phyloP scores from a whole-genome alignment of 2,797 vertebrate genomes.

The Cyprinella venusta region DNA sequence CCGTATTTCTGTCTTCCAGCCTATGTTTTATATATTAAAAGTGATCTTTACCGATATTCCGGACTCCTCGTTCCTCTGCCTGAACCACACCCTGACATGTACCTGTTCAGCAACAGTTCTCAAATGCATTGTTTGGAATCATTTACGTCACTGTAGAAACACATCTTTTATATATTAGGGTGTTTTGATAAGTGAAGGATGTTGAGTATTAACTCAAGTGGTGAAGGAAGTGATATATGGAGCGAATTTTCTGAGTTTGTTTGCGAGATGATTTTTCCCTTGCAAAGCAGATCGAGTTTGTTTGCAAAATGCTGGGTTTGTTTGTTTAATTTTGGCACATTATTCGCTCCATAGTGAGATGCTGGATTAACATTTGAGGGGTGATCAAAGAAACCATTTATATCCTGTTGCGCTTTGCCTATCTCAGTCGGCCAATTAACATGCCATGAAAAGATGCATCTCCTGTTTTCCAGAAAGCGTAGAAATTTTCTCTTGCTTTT shows the following conservation, averaged over 20 bases:
- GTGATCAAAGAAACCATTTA: conserved; percentile 39
- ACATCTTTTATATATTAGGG: not conserved
- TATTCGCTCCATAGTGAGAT: conserved; percentile 9
- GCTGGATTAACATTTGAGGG: conserved; percentile 38
- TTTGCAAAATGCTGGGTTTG: too few relatives aligned
- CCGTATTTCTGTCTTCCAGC: too few relatives aligned
- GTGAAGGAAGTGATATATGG: not conserved
- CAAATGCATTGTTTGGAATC: conserved; percentile 6
- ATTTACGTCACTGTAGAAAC: not conserved
- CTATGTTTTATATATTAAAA: too few relatives aligned
- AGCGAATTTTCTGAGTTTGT: too few relatives aligned
- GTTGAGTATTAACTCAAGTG: conserved; percentile 11
- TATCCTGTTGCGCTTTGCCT: conserved; percentile 16
- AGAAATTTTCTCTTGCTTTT: conserved; percentile 41
- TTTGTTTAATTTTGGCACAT: too few relatives aligned
- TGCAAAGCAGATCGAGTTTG: too few relatives aligned
- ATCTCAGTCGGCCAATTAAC: conserved; percentile 36
- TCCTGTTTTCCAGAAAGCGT: conserved; percentile 8
- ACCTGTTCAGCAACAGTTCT: not conserved
- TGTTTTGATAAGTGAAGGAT: conserved; percentile 44
- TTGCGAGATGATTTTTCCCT: too few relatives aligned
- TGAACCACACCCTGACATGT: too few relatives aligned
- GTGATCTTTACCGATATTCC: too few relatives aligned
- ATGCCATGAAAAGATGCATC: conserved; percentile 31
- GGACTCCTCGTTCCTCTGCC: too few relatives aligned